Conservation (phyloP, 92 coral and sea anemone genomes). For the Montipora capitata region DNA sequence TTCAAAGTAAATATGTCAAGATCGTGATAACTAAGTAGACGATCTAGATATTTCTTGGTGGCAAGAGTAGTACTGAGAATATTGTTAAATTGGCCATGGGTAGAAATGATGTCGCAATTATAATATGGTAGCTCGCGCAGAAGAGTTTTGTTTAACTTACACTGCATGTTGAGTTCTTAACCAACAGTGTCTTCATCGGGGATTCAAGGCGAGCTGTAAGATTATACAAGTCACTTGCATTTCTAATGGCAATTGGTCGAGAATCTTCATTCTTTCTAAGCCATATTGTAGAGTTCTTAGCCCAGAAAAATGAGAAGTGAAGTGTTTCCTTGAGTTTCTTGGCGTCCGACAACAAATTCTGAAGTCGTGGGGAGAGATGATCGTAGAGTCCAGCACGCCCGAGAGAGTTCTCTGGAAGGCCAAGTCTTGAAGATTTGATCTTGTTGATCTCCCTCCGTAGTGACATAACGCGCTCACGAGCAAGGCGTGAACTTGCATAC, state of each 20-base stretch:
- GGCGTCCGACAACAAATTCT: conserved; percentile 3
- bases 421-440: conserved; percentile 28
- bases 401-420: conserved; percentile 21
- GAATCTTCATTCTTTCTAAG: background rate
- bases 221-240: too few relatives aligned
- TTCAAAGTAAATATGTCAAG: too few relatives aligned
- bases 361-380: conserved; percentile 13
- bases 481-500: conserved; percentile 45
- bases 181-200: too few relatives aligned
- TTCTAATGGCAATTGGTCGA: background rate
- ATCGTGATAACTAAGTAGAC: too few relatives aligned
- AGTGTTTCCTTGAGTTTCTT: conserved; percentile 6
- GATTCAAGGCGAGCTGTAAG: too few relatives aligned
- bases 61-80: too few relatives aligned
- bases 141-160: too few relatives aligned
- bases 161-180: too few relatives aligned
- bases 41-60: too few relatives aligned
- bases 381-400: background rate
- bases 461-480: conserved; percentile 31
- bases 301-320: background rate
- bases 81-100: too few relatives aligned
- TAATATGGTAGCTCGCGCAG: too few relatives aligned
- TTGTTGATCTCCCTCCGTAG: conserved; percentile 15
- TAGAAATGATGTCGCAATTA: too few relatives aligned
- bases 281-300: background rate